Conservation (phyloP, 2,888 invertebrate genomes). For the Artemia sp. region DNA sequence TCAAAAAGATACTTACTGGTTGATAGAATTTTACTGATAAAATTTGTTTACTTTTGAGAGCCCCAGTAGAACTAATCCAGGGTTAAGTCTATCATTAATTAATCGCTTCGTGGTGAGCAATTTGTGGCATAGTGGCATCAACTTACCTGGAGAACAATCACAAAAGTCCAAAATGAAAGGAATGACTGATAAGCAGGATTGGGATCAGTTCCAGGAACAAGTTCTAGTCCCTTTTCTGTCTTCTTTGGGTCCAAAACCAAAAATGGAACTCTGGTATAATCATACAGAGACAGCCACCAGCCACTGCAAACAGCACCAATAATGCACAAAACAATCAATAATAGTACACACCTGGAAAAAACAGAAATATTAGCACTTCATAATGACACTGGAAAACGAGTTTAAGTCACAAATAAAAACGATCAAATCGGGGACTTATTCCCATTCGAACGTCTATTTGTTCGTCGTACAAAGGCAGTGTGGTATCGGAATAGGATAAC, state of each 20-base stretch:
- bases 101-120: too few species aligned
- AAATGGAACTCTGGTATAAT: slow-evolving; percentile 45
- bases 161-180: slow-evolving; percentile 82
- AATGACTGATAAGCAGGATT: slow-evolving; percentile 56
- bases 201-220: slow-evolving; percentile 35
- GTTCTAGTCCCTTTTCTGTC: slow-evolving; percentile 26
- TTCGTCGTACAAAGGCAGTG: too few species aligned
- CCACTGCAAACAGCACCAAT: slow-evolving; percentile 80
- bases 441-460: too few species aligned
- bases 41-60: too few species aligned
- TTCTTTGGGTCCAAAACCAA: slow-evolving; percentile 33
- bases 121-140: background rate
- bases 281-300: slow-evolving; percentile 51
- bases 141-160: slow-evolving; percentile 73
- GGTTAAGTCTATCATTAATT: too few species aligned
- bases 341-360: slow-evolving; percentile 56
- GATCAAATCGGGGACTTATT: too few species aligned
- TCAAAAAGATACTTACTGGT: too few species aligned
- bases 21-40: too few species aligned
- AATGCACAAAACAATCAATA: slow-evolving; percentile 70
- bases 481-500: too few species aligned
- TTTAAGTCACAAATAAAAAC: background rate
- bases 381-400: slow-evolving; percentile 12
- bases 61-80: too few species aligned
- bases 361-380: slow-evolving; percentile 31